Evolutionary conservation across 2,797 vertebrate genomes (phyloP).

Genomic region (Echeneis naucrates): DNA sequence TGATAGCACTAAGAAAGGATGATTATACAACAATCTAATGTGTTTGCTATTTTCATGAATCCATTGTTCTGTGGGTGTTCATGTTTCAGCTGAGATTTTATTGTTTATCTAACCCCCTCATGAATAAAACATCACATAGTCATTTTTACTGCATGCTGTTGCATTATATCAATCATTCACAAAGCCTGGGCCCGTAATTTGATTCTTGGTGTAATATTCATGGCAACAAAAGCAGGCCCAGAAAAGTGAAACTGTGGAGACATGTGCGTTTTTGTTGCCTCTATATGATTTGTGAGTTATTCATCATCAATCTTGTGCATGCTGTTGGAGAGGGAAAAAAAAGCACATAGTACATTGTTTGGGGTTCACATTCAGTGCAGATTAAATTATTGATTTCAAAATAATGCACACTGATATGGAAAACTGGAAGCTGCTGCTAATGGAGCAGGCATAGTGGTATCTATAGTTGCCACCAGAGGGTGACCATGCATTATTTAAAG

Average conservation of each 20-base stretch:
- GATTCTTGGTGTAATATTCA: slow-evolving; percentile 73
- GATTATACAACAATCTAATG: slow-evolving; percentile 56
- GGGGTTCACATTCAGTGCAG: slow-evolving; percentile 34
- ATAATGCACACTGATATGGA: slow-evolving; percentile 27
- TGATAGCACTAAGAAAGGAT: slow-evolving; percentile 50
- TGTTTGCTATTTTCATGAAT: slow-evolving; percentile 48
- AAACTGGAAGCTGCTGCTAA: background rate
- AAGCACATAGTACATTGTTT: slow-evolving; percentile 38
- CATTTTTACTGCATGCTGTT: slow-evolving; percentile 66
- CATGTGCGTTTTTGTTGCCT: slow-evolving; percentile 48
- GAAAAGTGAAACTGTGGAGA: slow-evolving; percentile 55
- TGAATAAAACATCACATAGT: slow-evolving; percentile 78
- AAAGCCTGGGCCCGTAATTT: slow-evolving; percentile 64
- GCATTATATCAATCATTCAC: slow-evolving; percentile 78
- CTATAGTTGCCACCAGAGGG: slow-evolving; percentile 73
- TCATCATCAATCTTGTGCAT: slow-evolving; percentile 58
- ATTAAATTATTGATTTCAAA: slow-evolving; percentile 53
- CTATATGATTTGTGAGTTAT: slow-evolving; percentile 59
- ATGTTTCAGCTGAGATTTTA: slow-evolving; percentile 60
- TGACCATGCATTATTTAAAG: slow-evolving; percentile 48
- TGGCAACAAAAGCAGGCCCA: slow-evolving; percentile 56
- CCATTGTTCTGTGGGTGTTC: slow-evolving; percentile 49
- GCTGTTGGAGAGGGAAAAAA: slow-evolving; percentile 10
- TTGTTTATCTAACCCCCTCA: slow-evolving; percentile 74
- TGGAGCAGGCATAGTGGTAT: background rate